These are phyloP conservation scores for Ammospiza caudacuta DNA, from an alignment of 2,113 vertebrate species.

Conservation along the genomic window DNA sequence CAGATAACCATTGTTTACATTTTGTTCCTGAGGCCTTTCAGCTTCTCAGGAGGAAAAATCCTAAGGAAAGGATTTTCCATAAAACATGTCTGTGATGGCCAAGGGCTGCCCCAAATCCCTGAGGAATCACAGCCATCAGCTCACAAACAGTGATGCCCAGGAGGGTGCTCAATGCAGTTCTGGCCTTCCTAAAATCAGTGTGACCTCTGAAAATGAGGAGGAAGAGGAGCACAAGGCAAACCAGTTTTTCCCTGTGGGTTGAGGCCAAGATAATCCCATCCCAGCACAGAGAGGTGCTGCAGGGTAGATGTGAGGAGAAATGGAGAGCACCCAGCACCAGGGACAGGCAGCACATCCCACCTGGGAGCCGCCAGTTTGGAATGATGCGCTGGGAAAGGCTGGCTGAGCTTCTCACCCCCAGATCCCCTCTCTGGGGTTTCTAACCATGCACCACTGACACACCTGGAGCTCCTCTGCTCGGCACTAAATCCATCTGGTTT, in stretches of 20 bases:
- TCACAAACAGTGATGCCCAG: neutral
- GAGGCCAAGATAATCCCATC: neutral
- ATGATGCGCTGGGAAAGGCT: neutral
- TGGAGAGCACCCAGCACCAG: neutral
- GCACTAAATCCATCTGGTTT: neutral
- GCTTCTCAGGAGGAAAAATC: too few species aligned
- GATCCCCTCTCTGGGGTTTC: neutral
- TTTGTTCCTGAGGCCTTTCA: too few species aligned
- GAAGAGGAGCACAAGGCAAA: neutral
- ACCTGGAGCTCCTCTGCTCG: neutral
- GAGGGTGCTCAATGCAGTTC: neutral
- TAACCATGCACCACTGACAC: neutral
- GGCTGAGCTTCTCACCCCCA: neutral
- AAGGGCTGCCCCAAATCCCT: neutral
- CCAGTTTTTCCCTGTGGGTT: rapidly evolving
- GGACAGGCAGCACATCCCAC: neutral
- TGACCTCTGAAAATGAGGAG: neutral
- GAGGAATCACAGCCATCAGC: neutral
- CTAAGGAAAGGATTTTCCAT: too few species aligned
- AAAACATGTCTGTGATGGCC: too few species aligned
- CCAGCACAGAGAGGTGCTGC: rapidly evolving
- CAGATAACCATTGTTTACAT: too few species aligned
- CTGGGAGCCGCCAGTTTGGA: neutral
- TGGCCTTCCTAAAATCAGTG: neutral
- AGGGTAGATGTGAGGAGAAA: neutral